Evolutionary conservation across 1,140 invertebrate genomes (phyloP), one percentile per base, ranked within the genome.

Genomic region (Drosophila sucinea): DNA sequence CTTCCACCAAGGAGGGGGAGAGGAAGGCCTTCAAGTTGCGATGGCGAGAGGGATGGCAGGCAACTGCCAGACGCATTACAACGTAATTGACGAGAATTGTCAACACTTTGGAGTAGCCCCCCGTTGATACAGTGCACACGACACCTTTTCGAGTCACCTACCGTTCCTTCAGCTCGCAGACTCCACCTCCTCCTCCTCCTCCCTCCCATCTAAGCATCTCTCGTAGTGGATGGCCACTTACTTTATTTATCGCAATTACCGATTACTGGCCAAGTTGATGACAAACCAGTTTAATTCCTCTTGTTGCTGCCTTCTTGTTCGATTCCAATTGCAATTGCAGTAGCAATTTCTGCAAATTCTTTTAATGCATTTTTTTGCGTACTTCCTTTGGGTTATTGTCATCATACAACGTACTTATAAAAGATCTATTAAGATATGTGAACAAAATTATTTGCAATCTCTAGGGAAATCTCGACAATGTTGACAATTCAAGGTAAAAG

Each of bases 51-150:
- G 44, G 8, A 27, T 27, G 23, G 44, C 27, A 27, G 40, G 55
- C 44, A 61, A 55, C 70, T 67, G 41, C 32, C 74, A 81, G 77
- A 80, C 71, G 74, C 86, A 91, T 82, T 85, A 91, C 81, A 85
- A 89, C 74, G 84, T 91, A 91, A 90, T 89, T 89, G 89, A 80
- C 74, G 84, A 80, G 71, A 78, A 89, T 83, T 91, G 84, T 79
- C 89, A 91, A 89, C 81, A 91, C 84, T 86, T 73, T 68, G 60
- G 61, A 57, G 56, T 54, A 44, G 68, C 55, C 54, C 60, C 40
- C 38, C 40, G 55, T 71, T 33, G 33, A 32, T 8, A 35, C 3
- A 30, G n/a, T 2, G 30, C 23, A 25, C 25, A 38, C 63, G 25
- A 74, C 27, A 47, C 54, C 55, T 35, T 29, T 32, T 51, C 44